These are phyloP conservation scores for Serripes groenlandicus DNA, from an alignment of 2,888 invertebrate species.

Conservation along the genomic window DNA sequence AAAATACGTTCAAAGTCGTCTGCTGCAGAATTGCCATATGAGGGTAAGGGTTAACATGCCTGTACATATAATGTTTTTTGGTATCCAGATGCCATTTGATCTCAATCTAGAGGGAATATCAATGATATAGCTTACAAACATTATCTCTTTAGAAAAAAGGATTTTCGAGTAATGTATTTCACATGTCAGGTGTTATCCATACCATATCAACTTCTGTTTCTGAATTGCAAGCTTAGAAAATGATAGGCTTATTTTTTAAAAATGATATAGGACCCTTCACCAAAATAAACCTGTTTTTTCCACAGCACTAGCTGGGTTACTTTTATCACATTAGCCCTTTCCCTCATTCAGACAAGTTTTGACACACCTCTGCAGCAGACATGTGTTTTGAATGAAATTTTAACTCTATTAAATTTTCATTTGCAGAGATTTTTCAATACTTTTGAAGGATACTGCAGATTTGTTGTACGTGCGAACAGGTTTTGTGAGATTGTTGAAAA, in stretches of 20 bases:
- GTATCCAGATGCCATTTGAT: conserved; percentile 30
- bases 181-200: conserved; percentile 22
- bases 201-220: conserved; percentile 21
- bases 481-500: too few species aligned
- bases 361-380: too few species aligned
- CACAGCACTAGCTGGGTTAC: background rate
- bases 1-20: too few species aligned
- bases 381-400: too few species aligned
- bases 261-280: background rate
- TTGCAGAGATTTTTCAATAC: too few species aligned
- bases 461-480: too few species aligned
- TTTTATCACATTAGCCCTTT: conserved; percentile 15
- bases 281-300: background rate
- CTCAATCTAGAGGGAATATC: conserved; percentile 19
- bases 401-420: too few species aligned
- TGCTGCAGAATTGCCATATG: too few species aligned
- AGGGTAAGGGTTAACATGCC: background rate
- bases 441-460: too few species aligned
- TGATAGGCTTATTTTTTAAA: conserved; percentile 2
- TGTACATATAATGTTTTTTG: conserved; percentile 8
- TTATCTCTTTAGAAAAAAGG: conserved; percentile 15
- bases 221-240: conserved; percentile 13
- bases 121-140: conserved; percentile 22
- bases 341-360: too few species aligned
- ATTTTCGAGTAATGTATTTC: conserved; percentile 27